A percentile compares a stretch with the other conserved stretches of the same genome.
Conservation (phyloP, 2,797 vertebrate species). For the Epinephelus awoara region DNA sequence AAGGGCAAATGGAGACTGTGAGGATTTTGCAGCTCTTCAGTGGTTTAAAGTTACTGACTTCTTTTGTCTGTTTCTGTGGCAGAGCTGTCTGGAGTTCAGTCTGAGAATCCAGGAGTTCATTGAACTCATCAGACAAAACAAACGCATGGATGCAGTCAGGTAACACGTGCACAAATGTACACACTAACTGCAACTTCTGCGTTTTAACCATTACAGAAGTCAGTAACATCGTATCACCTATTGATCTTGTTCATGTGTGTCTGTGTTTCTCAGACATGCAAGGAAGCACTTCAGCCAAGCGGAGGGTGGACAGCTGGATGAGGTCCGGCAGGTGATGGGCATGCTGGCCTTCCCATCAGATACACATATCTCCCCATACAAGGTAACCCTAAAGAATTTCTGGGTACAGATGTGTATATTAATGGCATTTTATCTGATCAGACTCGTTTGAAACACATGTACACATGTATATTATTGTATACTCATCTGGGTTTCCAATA, state of each 20-base stretch:
- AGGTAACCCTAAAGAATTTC: constrained; percentile 83
- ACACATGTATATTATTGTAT: not conserved
- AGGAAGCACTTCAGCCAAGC: constrained; percentile 99
- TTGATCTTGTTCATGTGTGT: constrained; percentile 24
- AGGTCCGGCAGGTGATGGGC: constrained; percentile 99
- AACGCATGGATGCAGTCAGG: constrained; percentile 99
- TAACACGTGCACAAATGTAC: constrained; percentile 66
- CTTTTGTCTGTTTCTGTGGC: constrained; percentile 51
- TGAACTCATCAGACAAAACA: constrained; percentile 98
- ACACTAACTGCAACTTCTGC: not conserved
- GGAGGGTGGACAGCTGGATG: constrained; percentile 97
- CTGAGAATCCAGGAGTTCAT: constrained; percentile 99
- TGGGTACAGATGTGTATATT: not conserved
- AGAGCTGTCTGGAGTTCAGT: constrained; percentile 99
- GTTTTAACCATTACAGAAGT: not conserved
- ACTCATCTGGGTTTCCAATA: not conserved
- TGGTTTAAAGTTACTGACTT: not conserved
- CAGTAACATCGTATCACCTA: not conserved
- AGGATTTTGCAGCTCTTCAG: not conserved
- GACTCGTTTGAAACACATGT: not conserved
- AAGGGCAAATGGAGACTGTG: not conserved
- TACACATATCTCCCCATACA: constrained; percentile 98
- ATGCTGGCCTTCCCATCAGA: constrained; percentile 99
- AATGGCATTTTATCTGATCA: not conserved
- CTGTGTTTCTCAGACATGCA: constrained; percentile 89